Conservation (phyloP, 1,140 invertebrate species). For the Telenomus remus region DNA sequence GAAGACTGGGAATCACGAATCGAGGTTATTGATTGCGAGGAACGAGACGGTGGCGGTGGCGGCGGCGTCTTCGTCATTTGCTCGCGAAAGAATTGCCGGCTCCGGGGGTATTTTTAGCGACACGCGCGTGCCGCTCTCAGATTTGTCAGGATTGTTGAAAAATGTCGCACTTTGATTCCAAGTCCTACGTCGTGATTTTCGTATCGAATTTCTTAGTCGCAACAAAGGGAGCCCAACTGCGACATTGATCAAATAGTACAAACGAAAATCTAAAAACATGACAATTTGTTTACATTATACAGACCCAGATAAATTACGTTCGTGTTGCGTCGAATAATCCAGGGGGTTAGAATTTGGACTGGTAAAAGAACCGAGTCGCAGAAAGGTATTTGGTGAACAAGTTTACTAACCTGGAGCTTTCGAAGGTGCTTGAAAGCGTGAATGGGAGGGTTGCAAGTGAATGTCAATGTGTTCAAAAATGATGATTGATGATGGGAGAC, state of each 20-base stretch:
- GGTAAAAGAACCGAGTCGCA: no score
- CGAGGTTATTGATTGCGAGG: conserved; percentile 20
- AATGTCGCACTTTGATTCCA: not conserved
- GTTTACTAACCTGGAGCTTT: no score
- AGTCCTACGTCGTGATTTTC: not conserved
- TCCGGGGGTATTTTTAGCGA: conserved; percentile 21
- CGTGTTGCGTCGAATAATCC: no score
- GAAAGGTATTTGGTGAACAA: no score
- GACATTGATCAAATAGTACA: no score
- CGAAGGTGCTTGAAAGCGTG: no score
- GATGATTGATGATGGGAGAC: not conserved
- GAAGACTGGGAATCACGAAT: conserved; percentile 10
- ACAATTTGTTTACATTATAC: no score
- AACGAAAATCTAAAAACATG: no score
- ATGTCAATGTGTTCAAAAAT: not conserved
- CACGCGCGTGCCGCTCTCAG: conserved; percentile 6
- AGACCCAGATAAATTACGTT: no score
- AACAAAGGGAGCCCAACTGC: not conserved
- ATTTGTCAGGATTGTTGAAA: not conserved
- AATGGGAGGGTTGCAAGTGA: not conserved
- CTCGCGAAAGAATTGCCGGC: conserved; percentile 16
- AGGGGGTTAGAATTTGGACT: no score
- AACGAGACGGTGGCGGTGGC: conserved; percentile 23
- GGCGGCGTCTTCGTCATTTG: conserved; percentile 19
- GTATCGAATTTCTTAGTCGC: not conserved